Evolutionary conservation across 2,797 vertebrate species (phyloP).

Genomic region (Labeo calbasu): DNA sequence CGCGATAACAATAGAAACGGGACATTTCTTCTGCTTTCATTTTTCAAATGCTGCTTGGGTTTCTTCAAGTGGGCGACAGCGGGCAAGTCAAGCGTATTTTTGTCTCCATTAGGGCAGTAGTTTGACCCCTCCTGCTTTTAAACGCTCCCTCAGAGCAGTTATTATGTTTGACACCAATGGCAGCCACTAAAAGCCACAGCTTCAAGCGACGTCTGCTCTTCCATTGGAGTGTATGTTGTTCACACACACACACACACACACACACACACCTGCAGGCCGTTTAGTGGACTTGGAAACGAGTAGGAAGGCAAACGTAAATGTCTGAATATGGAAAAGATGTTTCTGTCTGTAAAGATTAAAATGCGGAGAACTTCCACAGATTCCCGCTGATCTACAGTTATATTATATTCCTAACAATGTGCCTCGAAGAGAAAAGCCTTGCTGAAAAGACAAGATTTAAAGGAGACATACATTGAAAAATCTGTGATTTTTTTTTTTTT

Average conservation of each 20-base stretch:
- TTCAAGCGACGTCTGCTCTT: conserved; percentile 27
- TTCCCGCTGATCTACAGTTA: not conserved
- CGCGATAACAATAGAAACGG: not conserved
- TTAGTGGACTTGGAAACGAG: not conserved
- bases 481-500: not conserved
- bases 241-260: conserved; percentile 4
- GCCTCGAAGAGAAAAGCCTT: not conserved
- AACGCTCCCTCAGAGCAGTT: conserved; percentile 48
- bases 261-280: conserved; percentile 20
- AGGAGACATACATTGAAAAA: not conserved
- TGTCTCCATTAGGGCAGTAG: conserved; percentile 51
- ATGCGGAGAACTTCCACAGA: conserved; percentile 10
- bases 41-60: not conserved
- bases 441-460: not conserved
- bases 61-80: conserved; percentile 15
- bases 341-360: conserved; percentile 10
- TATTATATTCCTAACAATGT: not conserved
- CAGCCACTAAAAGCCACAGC: conserved; percentile 51
- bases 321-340: conserved; percentile 7
- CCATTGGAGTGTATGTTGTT: not conserved
- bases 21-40: not conserved
- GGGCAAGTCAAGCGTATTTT: conserved; percentile 28
- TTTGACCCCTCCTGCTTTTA: conserved; percentile 38
- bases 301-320: not conserved
- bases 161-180: conserved; percentile 55